Conservation (phyloP, 2,113 vertebrate species). For the Chinchilla lanigera region DNA sequence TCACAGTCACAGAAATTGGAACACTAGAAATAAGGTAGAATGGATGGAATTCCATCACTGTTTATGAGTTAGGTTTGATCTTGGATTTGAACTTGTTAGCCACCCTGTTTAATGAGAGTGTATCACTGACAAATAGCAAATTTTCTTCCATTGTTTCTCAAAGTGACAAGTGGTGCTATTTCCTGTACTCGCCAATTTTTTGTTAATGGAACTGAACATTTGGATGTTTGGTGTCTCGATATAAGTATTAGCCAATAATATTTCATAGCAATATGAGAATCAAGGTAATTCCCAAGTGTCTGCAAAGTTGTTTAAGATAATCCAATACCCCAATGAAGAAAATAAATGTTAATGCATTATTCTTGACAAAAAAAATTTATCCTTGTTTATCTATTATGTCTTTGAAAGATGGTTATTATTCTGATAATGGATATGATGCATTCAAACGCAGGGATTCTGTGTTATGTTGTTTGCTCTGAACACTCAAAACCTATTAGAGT, state of each 20-base stretch:
- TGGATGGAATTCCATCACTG: neutral
- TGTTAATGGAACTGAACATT: neutral
- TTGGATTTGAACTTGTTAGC: neutral
- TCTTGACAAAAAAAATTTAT: neutral
- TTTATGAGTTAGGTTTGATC: neutral
- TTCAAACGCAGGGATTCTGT: neutral
- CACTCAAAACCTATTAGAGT: neutral
- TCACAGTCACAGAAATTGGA: neutral
- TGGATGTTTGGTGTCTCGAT: neutral
- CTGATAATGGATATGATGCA: neutral
- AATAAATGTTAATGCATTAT: neutral
- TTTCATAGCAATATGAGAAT: neutral
- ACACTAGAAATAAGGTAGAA: neutral
- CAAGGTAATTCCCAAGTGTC: neutral
- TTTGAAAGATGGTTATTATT: neutral
- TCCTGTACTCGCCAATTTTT: neutral
- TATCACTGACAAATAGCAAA: neutral
- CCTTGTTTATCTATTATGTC: neutral
- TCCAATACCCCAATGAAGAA: neutral
- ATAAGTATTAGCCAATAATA: neutral
- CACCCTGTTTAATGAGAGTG: neutral
- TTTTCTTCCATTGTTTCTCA: neutral
- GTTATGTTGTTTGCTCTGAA: neutral
- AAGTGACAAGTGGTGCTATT: neutral
- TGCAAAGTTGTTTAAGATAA: neutral